Conservation (phyloP, 1,140 invertebrate species). For the Drosophila bipectinata region DNA sequence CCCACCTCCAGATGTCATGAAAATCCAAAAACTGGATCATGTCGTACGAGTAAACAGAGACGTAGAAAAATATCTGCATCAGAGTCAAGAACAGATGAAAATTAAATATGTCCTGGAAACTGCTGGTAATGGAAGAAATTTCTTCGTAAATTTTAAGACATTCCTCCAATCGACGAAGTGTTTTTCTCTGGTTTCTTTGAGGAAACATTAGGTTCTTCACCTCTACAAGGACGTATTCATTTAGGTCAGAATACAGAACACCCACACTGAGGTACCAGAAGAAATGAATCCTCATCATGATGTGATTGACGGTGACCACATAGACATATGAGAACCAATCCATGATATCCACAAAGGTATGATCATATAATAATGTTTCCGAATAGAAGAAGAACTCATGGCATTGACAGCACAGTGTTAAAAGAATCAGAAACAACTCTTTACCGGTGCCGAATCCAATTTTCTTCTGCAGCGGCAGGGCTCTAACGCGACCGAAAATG, state of each 20-base stretch:
- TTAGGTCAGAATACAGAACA: constrained; percentile 9
- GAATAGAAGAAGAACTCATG: background rate
- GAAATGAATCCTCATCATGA: background rate
- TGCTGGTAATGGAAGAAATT: background rate
- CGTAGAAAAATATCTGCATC: background rate
- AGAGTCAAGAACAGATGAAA: background rate
- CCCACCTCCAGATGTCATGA: background rate
- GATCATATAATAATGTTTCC: background rate
- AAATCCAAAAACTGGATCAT: background rate
- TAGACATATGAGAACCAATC: background rate
- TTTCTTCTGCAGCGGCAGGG: background rate
- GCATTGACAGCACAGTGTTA: background rate
- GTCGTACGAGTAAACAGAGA: background rate
- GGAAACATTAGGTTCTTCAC: background rate
- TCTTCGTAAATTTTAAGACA: background rate
- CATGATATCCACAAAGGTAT: background rate
- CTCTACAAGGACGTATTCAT: background rate
- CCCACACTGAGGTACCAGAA: constrained; percentile 8
- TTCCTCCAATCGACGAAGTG: background rate
- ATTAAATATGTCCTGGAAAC: constrained; percentile 12
- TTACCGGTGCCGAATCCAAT: background rate
- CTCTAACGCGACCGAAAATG: background rate
- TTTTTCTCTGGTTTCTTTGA: background rate
- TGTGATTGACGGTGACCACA: background rate
- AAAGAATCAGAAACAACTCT: background rate